Percentiles rank a stretch among this genome's conserved stretches.
These are phyloP conservation scores for Monochamus alternatus DNA, from an alignment of 2,888 invertebrate genomes.

Conservation along the genomic window DNA sequence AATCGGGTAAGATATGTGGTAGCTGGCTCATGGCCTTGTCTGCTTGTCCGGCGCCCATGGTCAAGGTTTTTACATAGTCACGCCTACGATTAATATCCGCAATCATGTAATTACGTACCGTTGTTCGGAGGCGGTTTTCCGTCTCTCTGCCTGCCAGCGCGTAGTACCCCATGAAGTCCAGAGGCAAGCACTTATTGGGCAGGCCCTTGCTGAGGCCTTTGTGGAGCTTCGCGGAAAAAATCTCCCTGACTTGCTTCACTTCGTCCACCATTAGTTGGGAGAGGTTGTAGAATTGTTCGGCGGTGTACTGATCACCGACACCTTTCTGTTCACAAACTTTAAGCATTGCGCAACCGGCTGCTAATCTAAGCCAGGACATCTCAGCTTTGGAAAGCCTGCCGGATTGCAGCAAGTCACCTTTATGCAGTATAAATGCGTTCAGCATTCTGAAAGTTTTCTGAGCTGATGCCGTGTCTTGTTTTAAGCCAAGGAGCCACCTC, in stretches of 20 bases:
- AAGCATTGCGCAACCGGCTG: conserved; percentile 96
- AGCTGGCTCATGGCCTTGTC: conserved; percentile 84
- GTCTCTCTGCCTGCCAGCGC: conserved; percentile 92
- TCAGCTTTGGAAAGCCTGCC: conserved; percentile 87
- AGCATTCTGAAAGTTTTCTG: conserved; percentile 96
- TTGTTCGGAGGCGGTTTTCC: conserved; percentile 81
- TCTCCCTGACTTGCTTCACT: conserved; percentile 82
- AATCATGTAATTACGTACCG: conserved; percentile 86
- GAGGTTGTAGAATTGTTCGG: conserved; percentile 95
- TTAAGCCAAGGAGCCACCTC: conserved; percentile 93
- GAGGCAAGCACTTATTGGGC: conserved; percentile 91
- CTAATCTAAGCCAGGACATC: conserved; percentile 93
- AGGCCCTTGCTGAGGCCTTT: conserved; percentile 79
- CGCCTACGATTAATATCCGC: conserved; percentile 90
- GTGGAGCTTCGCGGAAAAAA: conserved; percentile 92
- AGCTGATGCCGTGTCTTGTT: conserved; percentile 89
- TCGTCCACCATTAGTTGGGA: conserved; percentile 92
- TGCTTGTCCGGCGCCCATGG: conserved; percentile 78
- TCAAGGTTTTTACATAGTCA: conserved; percentile 91
- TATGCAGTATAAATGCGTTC: conserved; percentile 93
- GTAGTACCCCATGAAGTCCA: conserved; percentile 90
- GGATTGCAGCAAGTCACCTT: conserved; percentile 79
- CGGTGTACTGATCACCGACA: conserved; percentile 94
- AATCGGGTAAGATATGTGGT: conserved; percentile 94
- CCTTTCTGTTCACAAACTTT: conserved; percentile 98